Base-by-base conservation (phyloP, 64 coral and sea anemone species). In the Orbicella faveolata region DNA sequence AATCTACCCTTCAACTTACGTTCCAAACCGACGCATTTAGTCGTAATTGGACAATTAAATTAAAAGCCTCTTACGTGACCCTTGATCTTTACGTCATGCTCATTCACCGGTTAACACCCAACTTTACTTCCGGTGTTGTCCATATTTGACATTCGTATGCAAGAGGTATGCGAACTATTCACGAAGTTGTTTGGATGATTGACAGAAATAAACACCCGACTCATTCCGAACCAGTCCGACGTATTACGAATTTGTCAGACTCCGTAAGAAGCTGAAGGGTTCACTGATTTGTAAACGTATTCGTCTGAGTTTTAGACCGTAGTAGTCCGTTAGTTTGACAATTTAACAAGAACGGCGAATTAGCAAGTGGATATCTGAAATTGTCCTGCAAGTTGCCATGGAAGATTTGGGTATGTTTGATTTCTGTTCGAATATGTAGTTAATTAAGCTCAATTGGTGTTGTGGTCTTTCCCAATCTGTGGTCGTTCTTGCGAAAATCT, bases 401-500 rank as follows among this genome's bases (percentile, higher is more conserved):
- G 82, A 85, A n/a, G 82, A 85, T n/a, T 53, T 85, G 44, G 82
- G 82, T 85, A 73, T 72, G 82, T 68, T 6, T 85, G 21, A 52
- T 68, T 23, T 52, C 13, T 82, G 13, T 59, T 59, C 55, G 11
- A 59, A 64, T 25, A 9, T 85, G 39, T 53, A 16, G 20, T 15
- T 33, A 52, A 30, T 79, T 57, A 52, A 7, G 9, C 44, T 34
- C 11, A n/a, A 9, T 34, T 52, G 9, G 51, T 51, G 36, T 51
- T 18, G 21, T 78, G 20, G 67, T 79, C 13, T 26, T 59, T 79
- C 77, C 25, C 41, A 78, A 83, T 85, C 65, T 85, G 80, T 66
- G 34, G 61, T 67, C 12, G 62, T 85, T 72, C 82, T 72, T 73
- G 64, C 82, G 64, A 85, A 55, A 12, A 67, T 41, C 20, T 59